phyloP scores from a whole-genome alignment of 2,888 invertebrate genomes.

The Pterostichus niger region DNA sequence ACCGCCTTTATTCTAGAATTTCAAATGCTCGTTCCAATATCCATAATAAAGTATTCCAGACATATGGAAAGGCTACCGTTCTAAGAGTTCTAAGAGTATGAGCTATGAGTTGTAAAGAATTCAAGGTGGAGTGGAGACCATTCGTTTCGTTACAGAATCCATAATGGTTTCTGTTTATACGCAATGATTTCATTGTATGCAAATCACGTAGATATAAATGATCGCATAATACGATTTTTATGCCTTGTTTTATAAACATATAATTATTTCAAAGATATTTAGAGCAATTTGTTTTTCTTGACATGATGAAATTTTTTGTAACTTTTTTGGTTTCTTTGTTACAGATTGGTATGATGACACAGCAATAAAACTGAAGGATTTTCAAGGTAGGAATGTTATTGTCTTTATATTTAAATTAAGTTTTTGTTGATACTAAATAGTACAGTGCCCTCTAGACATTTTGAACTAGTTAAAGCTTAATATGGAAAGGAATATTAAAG shows the following conservation, averaged over 20 bases:
- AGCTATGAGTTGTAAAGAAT: constrained; percentile 34
- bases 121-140: constrained; percentile 54
- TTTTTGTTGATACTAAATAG: constrained; percentile 2
- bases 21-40: neutral
- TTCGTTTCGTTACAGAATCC: constrained; percentile 16
- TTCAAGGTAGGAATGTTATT: constrained; percentile 40
- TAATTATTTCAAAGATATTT: constrained; percentile 38
- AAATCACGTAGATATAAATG: constrained; percentile 16
- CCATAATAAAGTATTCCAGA: constrained; percentile 50
- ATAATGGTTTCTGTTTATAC: constrained; percentile 41
- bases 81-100: neutral
- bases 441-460: constrained; percentile 24
- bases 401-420: neutral
- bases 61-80: constrained; percentile 40
- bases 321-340: constrained; percentile 39
- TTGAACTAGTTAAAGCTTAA: neutral
- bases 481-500: neutral
- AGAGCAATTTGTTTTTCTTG: constrained; percentile 51
- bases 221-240: constrained; percentile 29
- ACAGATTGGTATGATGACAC: constrained; percentile 1
- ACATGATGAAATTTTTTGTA: constrained; percentile 29
- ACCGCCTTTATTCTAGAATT: constrained; percentile 10
- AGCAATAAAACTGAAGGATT: neutral
- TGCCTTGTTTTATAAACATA: constrained; percentile 35
- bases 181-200: constrained; percentile 63